These are phyloP conservation scores for Euclidia mi DNA, from an alignment of 2,888 invertebrate species.

Conservation along the genomic window DNA sequence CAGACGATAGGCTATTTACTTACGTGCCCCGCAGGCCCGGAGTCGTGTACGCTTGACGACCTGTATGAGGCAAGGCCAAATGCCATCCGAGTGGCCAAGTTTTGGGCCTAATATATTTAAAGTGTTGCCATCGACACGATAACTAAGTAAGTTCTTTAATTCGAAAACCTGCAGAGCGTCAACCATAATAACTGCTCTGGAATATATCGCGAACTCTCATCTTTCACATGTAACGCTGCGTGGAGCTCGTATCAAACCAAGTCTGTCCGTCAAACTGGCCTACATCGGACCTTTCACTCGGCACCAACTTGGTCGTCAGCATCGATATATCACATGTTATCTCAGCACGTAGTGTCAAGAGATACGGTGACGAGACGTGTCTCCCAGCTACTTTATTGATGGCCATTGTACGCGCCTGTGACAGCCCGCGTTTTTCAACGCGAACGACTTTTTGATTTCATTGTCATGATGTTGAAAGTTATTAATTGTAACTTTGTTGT, in stretches of 20 bases:
- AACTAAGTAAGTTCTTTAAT: no score
- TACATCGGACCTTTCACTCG: constrained; percentile 18
- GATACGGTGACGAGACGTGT: constrained; percentile 42
- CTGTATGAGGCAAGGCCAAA: no score
- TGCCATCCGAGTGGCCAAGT: no score
- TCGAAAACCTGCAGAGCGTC: no score
- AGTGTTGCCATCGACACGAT: no score
- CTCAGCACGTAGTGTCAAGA: constrained; percentile 38
- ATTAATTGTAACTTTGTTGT: constrained; percentile 27
- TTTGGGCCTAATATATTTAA: no score
- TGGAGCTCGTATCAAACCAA: constrained; percentile 7
- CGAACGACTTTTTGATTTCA: constrained; percentile 35
- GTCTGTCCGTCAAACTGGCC: constrained; percentile 22
- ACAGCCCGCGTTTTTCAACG: constrained; percentile 34
- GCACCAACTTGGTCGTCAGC: constrained; percentile 27
- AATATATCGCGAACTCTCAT: neutral
- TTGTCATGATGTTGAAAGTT: constrained; percentile 21
- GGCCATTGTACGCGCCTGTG: constrained; percentile 48
- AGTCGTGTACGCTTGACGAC: no score
- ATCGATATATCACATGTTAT: constrained; percentile 51
- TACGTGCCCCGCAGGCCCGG: no score
- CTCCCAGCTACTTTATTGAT: constrained; percentile 51
- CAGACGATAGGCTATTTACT: no score
- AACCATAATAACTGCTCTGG: neutral
- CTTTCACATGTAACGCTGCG: constrained; percentile 1